A percentile compares a stretch with the other conserved stretches of the same genome.
phyloP scores from a whole-genome alignment of 2,797 vertebrate species.

The Squalus acanthias region DNA sequence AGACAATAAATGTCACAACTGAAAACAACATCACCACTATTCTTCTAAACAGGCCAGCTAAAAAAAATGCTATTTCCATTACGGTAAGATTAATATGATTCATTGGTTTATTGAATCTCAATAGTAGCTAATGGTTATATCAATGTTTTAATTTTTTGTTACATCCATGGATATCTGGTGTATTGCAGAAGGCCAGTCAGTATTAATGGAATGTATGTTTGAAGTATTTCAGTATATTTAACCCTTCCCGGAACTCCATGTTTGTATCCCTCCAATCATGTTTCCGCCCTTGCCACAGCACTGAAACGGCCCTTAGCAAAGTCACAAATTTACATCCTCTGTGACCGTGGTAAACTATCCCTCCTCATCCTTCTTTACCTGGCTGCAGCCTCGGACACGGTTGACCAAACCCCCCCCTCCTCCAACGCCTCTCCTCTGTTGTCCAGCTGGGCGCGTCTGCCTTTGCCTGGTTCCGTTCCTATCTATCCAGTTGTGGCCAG shows the following conservation, averaged over 20 bases:
- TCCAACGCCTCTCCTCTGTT: background rate
- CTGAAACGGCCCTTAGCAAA: background rate
- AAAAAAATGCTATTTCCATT: conserved; percentile 78
- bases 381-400: too few species aligned
- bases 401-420: background rate
- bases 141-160: background rate
- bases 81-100: conserved; percentile 56
- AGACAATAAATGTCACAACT: conserved; percentile 66
- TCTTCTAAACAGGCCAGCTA: conserved; percentile 75
- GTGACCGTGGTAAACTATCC: too few species aligned
- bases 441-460: background rate
- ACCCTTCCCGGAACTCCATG: background rate
- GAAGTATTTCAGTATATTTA: background rate
- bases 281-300: background rate
- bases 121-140: background rate
- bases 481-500: background rate
- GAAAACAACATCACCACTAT: conserved; percentile 81
- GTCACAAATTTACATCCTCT: background rate
- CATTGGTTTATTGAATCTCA: background rate
- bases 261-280: background rate
- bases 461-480: background rate
- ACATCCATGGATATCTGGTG: background rate
- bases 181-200: background rate
- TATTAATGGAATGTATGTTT: conserved; percentile 6
- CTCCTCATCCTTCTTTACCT: too few species aligned